Evolutionary conservation across 2,888 invertebrate genomes (phyloP).

Genomic region (Drosophila rellima): DNA sequence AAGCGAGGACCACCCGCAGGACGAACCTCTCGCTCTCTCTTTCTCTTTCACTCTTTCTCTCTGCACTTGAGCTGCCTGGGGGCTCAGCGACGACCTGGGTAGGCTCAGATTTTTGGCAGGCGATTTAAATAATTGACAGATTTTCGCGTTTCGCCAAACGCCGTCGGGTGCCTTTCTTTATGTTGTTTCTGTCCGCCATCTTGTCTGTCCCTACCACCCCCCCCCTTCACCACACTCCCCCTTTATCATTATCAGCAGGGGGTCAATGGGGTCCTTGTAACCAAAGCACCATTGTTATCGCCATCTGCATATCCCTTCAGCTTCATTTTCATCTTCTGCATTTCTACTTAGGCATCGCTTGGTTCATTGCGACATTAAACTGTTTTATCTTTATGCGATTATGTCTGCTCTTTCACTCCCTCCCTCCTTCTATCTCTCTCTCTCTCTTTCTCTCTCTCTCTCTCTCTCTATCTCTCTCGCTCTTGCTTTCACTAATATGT

Average conservation of each 20-base stretch:
- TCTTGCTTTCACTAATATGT: conserved; percentile 35
- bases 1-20: conserved; percentile 24
- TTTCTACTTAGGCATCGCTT: conserved; percentile 41
- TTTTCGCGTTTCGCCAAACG: conserved; percentile 61
- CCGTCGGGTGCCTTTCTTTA: conserved; percentile 58
- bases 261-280: conserved; percentile 58
- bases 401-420: conserved; percentile 57
- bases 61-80: conserved; percentile 37
- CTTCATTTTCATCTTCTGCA: conserved; percentile 27
- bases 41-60: not conserved
- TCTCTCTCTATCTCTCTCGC: not conserved
- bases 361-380: conserved; percentile 73
- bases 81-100: conserved; percentile 47
- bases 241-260: conserved; percentile 35
- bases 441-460: not conserved
- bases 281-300: conserved; percentile 10
- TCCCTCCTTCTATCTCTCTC: not conserved
- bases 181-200: conserved; percentile 39
- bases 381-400: conserved; percentile 81
- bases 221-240: not conserved
- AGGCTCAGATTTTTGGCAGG: conserved; percentile 64
- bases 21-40: not conserved
- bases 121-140: conserved; percentile 81
- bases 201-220: conserved; percentile 5
- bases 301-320: conserved; percentile 17